Evolutionary conservation across 92 coral and sea anemone genomes (phyloP), one percentile per base, ranked within the genome.

Genomic region (Plumapathes pennacea): DNA sequence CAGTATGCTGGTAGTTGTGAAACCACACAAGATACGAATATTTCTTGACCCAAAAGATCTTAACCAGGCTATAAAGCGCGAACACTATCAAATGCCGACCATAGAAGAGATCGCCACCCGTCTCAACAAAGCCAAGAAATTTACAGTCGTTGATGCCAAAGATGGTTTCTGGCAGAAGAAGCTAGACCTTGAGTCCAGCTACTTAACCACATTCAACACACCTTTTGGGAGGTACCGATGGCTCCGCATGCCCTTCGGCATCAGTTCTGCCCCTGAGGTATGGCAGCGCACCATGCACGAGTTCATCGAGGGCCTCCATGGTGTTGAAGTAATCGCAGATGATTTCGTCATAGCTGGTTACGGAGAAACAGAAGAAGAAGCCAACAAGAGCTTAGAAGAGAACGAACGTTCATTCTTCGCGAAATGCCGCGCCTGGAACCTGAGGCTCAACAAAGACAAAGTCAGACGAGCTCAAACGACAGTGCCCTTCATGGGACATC

Each of bases 261-360:
- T 69, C 58, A 54, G 28, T 44, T 54, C 56, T 29, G 76, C 57
- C n/a, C 76, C 65, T 22, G 76, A 57, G 47, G 66, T 69, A 21
- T 69, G 76, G 76, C 76, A 68, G 17, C 46, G 57, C 32, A 27
- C 42, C 13, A 64, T 64, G 72, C 72, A 64, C 38, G 72, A 64
- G 57, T 64, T 64, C 29, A 50, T 64, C 39, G 72, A 64, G 38
- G 60, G 50, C 43, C 43, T 64, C 44, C 59, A 64, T 38, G 74
- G 82, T 9, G 82, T 75, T 38, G 82, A 64, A 64, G 74, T 75
- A 36, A 57, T 64, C 30, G 74, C 74, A 49, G 78, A 78, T 23
- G 80, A 79, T 57, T 70, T 70, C 67, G 60, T 78, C 36, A 54
- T 78, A 38, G 78, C 85, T 22, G 74, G 80, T 37, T 79, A 62